Percentiles rank a stretch among this genome's conserved stretches.
These are phyloP conservation scores for Morus bassanus DNA, from an alignment of 2,797 vertebrate species.

Conservation along the genomic window DNA sequence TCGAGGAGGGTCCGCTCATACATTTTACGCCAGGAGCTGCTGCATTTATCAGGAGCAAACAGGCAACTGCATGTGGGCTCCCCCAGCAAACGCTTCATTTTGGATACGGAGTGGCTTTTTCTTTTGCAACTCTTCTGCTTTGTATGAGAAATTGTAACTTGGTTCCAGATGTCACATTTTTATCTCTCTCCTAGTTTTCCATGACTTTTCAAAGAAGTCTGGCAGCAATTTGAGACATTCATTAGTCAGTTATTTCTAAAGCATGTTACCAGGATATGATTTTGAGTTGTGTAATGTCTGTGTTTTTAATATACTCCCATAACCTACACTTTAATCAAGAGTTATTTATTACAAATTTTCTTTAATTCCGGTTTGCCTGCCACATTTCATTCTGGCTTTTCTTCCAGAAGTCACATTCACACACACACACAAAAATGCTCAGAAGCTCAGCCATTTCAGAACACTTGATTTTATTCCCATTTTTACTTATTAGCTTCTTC, in stretches of 20 bases:
- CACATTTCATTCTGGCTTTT: constrained; percentile 22
- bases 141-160: background rate
- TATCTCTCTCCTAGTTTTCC: constrained; percentile 42
- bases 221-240: constrained; percentile 55
- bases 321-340: constrained; percentile 41
- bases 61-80: rapidly evolving
- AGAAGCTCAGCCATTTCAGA: background rate
- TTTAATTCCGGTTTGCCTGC: background rate
- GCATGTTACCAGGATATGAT: constrained; percentile 20
- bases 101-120: rapidly evolving
- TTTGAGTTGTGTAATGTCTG: constrained; percentile 47
- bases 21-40: background rate
- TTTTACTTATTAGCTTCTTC: constrained; percentile 18
- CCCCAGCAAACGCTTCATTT: background rate
- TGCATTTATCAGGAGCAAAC: background rate
- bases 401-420: constrained; percentile 1
- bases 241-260: constrained; percentile 52
- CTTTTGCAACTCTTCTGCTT: background rate
- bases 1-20: background rate
- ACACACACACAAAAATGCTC: background rate
- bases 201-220: constrained; percentile 50
- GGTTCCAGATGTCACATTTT: constrained; percentile 54
- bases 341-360: constrained; percentile 25
- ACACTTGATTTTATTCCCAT: constrained; percentile 5
- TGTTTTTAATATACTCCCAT: constrained; percentile 23